Base-by-base conservation (phyloP, 2,797 vertebrate genomes). In the Heliangelus exortis region DNA sequence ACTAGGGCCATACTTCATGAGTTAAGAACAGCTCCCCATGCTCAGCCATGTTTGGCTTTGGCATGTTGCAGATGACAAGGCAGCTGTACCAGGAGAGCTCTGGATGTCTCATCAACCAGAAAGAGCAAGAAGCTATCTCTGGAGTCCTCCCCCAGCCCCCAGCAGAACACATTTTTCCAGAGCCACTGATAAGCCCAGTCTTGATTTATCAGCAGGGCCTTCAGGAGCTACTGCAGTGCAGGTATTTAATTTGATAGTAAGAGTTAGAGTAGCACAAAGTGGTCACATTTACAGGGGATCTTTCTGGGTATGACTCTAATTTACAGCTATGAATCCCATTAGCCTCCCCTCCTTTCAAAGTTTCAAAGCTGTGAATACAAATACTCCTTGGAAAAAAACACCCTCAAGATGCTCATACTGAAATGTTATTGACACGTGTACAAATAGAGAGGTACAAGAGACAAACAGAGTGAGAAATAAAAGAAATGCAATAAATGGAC, bases 111-210 rank as follows among this genome's bases (percentile, higher is more conserved):
- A 93, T 63, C 91, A 72, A 81, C 34, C 72, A 91, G 62, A 66
- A 88, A 84, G 85, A 93, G 77, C 50, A 41, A 90, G 78, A 43
- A 67, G 75, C 78, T 94, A 89, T 92, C 87, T 87, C 94, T 83
- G 84, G 91, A 0, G 39, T 85, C 89, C 89, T 96, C 89, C 88
- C 61, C 80, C 1, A 2, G 77, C n/a, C 62, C 62, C 29, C 81
- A 71, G 78, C 87, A 87, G 81, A 80, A 79, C 82, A 62, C 62
- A 87, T 93, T 94, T 92, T 95, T 95, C 84, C 59, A n/a, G 54
- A 92, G 89, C 76, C 90, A 83, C 81, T 45, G 76, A 87, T 85
- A 85, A 85, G 84, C 34, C 53, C n/a, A 74, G 79, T 58, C 36
- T 65, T 93, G 82, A 77, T 72, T 92, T 83, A 92, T 62, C 54